These are phyloP conservation scores for Eilema depressum DNA, from an alignment of 2,888 invertebrate genomes.

Conservation along the genomic window DNA sequence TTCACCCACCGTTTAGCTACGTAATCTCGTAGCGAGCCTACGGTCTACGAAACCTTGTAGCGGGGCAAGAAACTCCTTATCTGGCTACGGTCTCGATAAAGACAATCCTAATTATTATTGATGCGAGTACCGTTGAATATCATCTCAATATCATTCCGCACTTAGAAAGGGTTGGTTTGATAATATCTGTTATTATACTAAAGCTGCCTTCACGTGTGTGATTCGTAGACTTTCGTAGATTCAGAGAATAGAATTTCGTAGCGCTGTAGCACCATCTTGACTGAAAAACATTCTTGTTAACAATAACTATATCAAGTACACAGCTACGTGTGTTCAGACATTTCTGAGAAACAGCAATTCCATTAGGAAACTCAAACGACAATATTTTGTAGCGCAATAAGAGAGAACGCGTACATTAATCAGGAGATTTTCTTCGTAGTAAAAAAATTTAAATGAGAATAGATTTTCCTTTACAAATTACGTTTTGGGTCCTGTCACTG, in stretches of 20 bases:
- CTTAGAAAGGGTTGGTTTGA: constrained; percentile 16
- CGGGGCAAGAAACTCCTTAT: constrained; percentile 5
- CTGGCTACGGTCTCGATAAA: constrained; percentile 8
- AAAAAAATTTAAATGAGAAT: constrained; percentile 45
- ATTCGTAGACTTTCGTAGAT: no score
- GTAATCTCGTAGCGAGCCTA: constrained; percentile 1
- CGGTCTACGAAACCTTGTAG: constrained; percentile 7
- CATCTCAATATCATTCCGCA: constrained; percentile 5
- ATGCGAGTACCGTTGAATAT: not conserved
- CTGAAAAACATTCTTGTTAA: constrained; percentile 5
- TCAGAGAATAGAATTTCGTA: not conserved
- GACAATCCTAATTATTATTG: constrained; percentile 18
- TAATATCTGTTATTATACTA: constrained; percentile 14
- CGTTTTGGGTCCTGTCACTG: constrained; percentile 55
- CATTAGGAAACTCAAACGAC: constrained; percentile 44
- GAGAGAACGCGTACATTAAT: constrained; percentile 35
- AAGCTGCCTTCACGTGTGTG: not conserved
- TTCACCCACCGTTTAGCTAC: not conserved
- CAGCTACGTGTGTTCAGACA: constrained; percentile 30
- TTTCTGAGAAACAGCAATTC: constrained; percentile 44
- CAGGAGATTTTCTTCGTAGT: constrained; percentile 36
- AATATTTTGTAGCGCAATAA: constrained; percentile 45
- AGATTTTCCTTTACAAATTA: constrained; percentile 58
- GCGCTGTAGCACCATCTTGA: not conserved
- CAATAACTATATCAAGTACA: constrained; percentile 18